Evolutionary conservation across 2,797 vertebrate genomes (phyloP), one percentile per base, ranked within the genome.

Genomic region (Syngnathus acus): DNA sequence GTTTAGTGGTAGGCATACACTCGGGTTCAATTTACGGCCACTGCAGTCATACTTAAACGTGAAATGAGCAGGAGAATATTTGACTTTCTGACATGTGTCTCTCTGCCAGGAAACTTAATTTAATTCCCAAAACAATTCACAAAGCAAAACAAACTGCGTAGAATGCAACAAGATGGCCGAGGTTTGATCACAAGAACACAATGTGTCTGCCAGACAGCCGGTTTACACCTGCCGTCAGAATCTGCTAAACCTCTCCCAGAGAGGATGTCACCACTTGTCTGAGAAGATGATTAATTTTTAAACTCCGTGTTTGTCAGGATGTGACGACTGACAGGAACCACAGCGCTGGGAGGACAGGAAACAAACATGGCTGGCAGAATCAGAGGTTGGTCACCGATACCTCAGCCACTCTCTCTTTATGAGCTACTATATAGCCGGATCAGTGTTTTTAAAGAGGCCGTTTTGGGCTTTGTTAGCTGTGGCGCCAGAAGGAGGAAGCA

Each of bases 251-350:
- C 72, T 57, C 67, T 83, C 81, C 81, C 84, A 68, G 19, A 65
- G 79, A 50, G 71, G 23, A 51, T 84, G 82, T 83, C 50, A 40
- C 67, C 51, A 74, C 75, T 76, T 81, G 72, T 80, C 69, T 63
- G 69, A 73, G 39, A 55, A 73, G 62, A 61, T 77, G 42, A 39
- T 90, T 78, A 85, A 87, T 89, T 82, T 87, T 89, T 86, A 85
- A 89, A 87, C 74, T 70, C 55, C 64, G 67, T 87, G 84, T 86
- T 84, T 77, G 64, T 73, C 72, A 66, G 17, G 66, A 75, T 87
- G 71, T 71, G 66, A 75, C 53, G 47, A 62, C 76, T 66, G 72
- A 69, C 63, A 62, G 68, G 42, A 81, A 72, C 64, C 39, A 60
- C 66, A 64, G 77, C 64, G 63, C 38, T 45, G 58, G 67, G 74